phyloP scores from a whole-genome alignment of 2,113 vertebrate species.

The Alexandromys fortis region DNA sequence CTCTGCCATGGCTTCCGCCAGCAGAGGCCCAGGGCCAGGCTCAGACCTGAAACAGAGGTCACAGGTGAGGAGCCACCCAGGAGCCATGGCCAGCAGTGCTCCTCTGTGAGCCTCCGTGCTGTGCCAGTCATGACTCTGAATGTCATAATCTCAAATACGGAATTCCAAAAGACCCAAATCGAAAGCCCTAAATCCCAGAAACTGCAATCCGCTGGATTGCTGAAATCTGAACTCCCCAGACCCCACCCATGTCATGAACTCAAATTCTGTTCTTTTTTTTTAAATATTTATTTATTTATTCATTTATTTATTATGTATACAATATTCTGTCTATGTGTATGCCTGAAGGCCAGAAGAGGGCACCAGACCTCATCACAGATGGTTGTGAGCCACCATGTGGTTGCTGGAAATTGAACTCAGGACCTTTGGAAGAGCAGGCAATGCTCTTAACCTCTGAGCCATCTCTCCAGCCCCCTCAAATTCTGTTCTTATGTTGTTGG shows the following conservation, averaged over 20 bases:
- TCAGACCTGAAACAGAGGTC: conserved; percentile 51
- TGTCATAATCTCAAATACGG: not conserved
- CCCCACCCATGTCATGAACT: not conserved
- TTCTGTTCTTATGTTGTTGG: not conserved
- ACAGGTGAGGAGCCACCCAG: not conserved
- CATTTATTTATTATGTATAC: no score
- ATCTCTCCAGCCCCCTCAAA: no score
- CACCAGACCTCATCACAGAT: no score
- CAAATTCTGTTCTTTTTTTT: not conserved
- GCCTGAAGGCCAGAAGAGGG: no score
- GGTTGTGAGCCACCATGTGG: no score
- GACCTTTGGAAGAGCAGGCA: no score
- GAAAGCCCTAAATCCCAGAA: not conserved
- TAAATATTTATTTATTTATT: no score
- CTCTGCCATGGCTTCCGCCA: conserved; percentile 80
- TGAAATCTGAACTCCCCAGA: not conserved
- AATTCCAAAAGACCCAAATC: not conserved
- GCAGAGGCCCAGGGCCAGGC: conserved; percentile 34
- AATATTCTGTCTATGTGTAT: no score
- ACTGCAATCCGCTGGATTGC: not conserved
- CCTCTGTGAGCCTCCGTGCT: not conserved
- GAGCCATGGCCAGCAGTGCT: not conserved
- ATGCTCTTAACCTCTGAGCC: no score
- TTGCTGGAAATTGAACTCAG: no score
- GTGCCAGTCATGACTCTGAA: not conserved